A percentile compares a stretch with the other conserved stretches of the same genome.
Evolutionary conservation across 1,140 invertebrate species (phyloP).

Genomic region (Drosophila kohkoa): DNA sequence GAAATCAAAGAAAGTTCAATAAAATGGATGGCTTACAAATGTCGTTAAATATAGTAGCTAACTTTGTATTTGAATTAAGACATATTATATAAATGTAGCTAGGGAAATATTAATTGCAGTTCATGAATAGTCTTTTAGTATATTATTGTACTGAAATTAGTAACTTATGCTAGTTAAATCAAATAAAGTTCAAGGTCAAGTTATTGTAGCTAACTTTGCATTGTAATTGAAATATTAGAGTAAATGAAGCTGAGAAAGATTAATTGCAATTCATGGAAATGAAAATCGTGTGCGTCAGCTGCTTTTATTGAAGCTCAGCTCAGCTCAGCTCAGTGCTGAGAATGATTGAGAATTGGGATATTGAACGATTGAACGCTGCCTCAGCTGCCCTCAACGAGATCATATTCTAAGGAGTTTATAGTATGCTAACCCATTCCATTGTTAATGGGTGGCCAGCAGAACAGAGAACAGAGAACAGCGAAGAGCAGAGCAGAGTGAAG

Average conservation of each 20-base stretch:
- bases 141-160: too few relatives aligned
- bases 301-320: not conserved
- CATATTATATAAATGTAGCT: too few relatives aligned
- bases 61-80: too few relatives aligned
- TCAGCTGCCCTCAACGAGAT: constrained; percentile 44
- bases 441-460: constrained; percentile 36
- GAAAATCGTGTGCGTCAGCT: not conserved
- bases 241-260: too few relatives aligned
- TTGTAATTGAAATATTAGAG: too few relatives aligned
- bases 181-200: too few relatives aligned
- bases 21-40: too few relatives aligned
- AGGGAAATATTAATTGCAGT: not conserved
- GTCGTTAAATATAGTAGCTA: too few relatives aligned
- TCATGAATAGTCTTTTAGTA: not conserved
- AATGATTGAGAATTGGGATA: constrained; percentile 10
- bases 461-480: not conserved
- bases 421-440: constrained; percentile 37
- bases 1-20: too few relatives aligned
- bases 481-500: constrained; percentile 6
- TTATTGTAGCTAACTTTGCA: too few relatives aligned
- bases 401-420: constrained; percentile 1
- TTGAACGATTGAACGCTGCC: constrained; percentile 1
- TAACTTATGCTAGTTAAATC: too few relatives aligned
- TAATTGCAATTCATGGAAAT: not conserved
- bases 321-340: too few relatives aligned